Conservation (phyloP, 2,113 vertebrate species). For the Oryzias woworae region DNA sequence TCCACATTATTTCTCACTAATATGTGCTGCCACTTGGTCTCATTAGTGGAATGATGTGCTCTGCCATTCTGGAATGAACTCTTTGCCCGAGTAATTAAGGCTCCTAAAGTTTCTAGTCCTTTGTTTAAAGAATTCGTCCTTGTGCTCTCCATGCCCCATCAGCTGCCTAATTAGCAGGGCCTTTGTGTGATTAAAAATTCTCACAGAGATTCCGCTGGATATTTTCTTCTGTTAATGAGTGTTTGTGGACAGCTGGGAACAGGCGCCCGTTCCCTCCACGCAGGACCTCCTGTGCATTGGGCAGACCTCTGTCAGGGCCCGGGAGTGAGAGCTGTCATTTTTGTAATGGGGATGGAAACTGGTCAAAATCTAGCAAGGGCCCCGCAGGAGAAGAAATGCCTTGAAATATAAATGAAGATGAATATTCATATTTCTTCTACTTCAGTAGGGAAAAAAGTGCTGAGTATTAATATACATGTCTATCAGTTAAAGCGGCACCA, state of each 20-base stretch:
- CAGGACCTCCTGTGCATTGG: constrained; percentile 90
- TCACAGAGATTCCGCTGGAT: constrained; percentile 99
- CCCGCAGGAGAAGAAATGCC: constrained; percentile 91
- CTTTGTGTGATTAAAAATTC: constrained; percentile 99
- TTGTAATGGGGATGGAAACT: constrained; percentile 94
- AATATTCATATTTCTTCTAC: constrained; percentile 98
- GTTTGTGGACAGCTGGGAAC: constrained; percentile 99
- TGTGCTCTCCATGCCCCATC: constrained; percentile 99
- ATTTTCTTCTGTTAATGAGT: constrained; percentile 99
- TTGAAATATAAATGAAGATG: constrained; percentile 99
- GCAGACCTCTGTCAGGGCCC: constrained; percentile 98
- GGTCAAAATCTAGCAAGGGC: constrained; percentile 86
- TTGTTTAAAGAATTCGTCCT: constrained; percentile 99
- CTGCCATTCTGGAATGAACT: constrained; percentile 99
- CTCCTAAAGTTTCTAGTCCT: constrained; percentile 99
- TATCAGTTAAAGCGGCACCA: constrained; percentile 86
- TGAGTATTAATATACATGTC: constrained; percentile 99
- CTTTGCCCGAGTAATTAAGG: constrained; percentile 99
- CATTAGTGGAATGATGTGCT: constrained; percentile 97
- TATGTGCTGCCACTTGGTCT: constrained; percentile 87
- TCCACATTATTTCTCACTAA: constrained; percentile 84
- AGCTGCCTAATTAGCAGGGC: constrained; percentile 99
- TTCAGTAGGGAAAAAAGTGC: constrained; percentile 80
- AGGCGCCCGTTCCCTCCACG: constrained; percentile 82
- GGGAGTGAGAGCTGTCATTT: constrained; percentile 98